A percentile compares a stretch with the other conserved stretches of the same genome.
Conservation (phyloP, 2,888 invertebrate genomes). For the Zootermopsis nevadensis region DNA sequence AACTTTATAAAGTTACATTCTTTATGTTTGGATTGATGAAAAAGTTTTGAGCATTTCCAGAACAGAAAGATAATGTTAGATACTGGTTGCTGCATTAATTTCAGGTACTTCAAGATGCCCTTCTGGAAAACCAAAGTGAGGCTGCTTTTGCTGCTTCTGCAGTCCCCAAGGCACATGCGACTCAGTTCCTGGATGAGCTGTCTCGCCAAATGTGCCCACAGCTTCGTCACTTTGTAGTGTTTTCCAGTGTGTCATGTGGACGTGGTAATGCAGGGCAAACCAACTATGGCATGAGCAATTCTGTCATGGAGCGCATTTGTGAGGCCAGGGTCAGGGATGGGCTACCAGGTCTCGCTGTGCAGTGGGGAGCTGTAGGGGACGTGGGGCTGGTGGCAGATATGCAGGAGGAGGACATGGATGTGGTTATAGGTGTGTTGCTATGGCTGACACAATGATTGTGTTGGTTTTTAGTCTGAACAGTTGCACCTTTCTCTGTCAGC, state of each 20-base stretch:
- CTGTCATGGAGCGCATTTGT: slow-evolving; percentile 89
- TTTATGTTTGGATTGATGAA: no score
- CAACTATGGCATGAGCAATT: slow-evolving; percentile 92
- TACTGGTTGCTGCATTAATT: not conserved
- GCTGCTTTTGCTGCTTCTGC: slow-evolving; percentile 76
- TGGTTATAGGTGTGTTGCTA: slow-evolving; percentile 68
- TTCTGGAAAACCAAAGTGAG: slow-evolving; percentile 80
- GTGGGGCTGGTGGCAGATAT: slow-evolving; percentile 73
- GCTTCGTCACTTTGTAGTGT: slow-evolving; percentile 82
- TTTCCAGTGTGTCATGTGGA: slow-evolving; percentile 92
- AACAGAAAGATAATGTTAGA: not conserved
- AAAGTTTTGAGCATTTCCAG: not conserved
- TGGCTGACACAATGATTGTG: not conserved
- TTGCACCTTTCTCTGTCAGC: no score
- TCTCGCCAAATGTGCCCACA: slow-evolving; percentile 70
- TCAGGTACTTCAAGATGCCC: slow-evolving; percentile 70
- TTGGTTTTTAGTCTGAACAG: no score
- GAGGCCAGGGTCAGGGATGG: slow-evolving; percentile 77
- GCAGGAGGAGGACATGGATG: slow-evolving; percentile 74
- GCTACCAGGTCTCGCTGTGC: slow-evolving; percentile 83
- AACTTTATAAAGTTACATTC: no score
- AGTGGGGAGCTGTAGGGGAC: slow-evolving; percentile 95
- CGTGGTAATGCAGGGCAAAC: slow-evolving; percentile 92
- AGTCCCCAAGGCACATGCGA: slow-evolving; percentile 85
- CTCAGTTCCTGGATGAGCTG: slow-evolving; percentile 78